Conservation (phyloP, 2,888 invertebrate genomes). For the Brenthis ino region DNA sequence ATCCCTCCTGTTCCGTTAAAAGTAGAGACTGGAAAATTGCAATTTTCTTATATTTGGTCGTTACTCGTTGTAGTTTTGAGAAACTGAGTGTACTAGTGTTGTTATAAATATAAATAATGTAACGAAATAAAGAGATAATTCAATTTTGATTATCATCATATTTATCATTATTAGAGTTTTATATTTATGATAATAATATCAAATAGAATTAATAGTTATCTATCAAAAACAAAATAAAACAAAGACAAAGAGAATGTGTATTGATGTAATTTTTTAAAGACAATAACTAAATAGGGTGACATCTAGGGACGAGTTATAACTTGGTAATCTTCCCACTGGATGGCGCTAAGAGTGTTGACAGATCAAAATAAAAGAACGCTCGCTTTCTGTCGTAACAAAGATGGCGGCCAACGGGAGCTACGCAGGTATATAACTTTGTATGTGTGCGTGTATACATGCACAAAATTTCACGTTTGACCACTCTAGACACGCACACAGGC, state of each 20-base stretch:
- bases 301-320: constrained; percentile 17
- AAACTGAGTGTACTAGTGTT: no score
- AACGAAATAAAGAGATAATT: no score
- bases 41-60: no score
- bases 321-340: constrained; percentile 23
- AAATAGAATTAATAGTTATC: neutral
- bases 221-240: neutral
- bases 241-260: neutral
- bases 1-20: no score
- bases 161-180: neutral
- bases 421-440: constrained; percentile 69
- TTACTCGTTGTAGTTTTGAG: no score
- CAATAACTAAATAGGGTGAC: constrained; percentile 8
- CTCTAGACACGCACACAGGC: constrained; percentile 71
- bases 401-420: constrained; percentile 79
- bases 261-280: constrained; percentile 1
- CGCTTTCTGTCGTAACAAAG: constrained; percentile 67
- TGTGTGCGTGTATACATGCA: constrained; percentile 74
- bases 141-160: no score
- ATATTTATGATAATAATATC: neutral
- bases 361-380: constrained; percentile 56
- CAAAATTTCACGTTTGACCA: constrained; percentile 82
- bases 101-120: no score
- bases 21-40: no score
- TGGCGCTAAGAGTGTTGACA: constrained; percentile 44